Evolutionary conservation across 2,113 vertebrate species (phyloP).

Genomic region (Pavo muticus): DNA sequence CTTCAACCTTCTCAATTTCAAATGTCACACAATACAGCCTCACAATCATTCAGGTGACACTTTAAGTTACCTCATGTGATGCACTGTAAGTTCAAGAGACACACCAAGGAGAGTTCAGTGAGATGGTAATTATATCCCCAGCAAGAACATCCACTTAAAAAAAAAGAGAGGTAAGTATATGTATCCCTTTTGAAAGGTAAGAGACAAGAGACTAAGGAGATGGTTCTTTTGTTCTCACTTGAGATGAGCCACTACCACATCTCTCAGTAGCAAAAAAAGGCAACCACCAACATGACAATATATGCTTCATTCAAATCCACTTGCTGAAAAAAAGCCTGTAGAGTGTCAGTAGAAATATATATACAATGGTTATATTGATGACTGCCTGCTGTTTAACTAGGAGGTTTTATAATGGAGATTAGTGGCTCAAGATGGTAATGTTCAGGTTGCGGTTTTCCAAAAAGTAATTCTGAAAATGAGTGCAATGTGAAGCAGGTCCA

Average conservation of each 20-base stretch:
- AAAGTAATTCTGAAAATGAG: constrained; percentile 39
- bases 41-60: constrained; percentile 47
- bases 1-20: constrained; percentile 57
- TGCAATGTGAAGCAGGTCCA: not conserved
- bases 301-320: constrained; percentile 3
- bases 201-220: not conserved
- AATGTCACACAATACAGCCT: constrained; percentile 53
- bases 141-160: constrained; percentile 28
- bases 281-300: constrained; percentile 18
- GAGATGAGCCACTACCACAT: not conserved
- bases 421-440: constrained; percentile 13
- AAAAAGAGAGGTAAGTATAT: not conserved
- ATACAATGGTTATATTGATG: not conserved
- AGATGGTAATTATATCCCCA: constrained; percentile 45
- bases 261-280: not conserved
- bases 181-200: not conserved
- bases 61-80: constrained; percentile 14
- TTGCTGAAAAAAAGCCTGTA: not conserved
- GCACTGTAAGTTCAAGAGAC: constrained; percentile 25
- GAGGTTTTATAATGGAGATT: constrained; percentile 23
- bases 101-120: constrained; percentile 50
- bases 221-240: constrained; percentile 11
- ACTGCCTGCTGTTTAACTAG: not conserved
- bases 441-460: constrained; percentile 10
- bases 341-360: constrained; percentile 31